Percentiles rank a stretch among this genome's conserved stretches.
These are phyloP conservation scores for Yponomeuta evonymella DNA, from an alignment of 2,888 invertebrate genomes.

Conservation along the genomic window DNA sequence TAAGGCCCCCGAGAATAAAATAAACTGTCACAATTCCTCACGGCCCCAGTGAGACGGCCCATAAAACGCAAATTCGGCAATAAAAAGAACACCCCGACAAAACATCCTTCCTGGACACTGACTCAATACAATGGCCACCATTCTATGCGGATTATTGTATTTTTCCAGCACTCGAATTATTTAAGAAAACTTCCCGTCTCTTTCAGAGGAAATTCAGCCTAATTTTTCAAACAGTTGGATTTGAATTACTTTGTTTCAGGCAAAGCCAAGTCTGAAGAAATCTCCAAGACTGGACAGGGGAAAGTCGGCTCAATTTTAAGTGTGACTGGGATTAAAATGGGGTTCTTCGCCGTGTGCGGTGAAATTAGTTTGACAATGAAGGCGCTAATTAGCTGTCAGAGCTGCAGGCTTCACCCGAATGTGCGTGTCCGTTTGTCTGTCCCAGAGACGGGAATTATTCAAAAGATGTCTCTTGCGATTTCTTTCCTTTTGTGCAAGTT, in stretches of 20 bases:
- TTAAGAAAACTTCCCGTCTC: constrained; percentile 56
- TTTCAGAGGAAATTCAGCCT: constrained; percentile 39
- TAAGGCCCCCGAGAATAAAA: constrained; percentile 9
- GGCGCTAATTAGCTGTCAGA: constrained; percentile 74
- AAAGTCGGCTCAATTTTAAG: background rate
- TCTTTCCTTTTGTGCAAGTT: constrained; percentile 59
- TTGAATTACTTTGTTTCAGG: constrained; percentile 23
- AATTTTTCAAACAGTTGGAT: constrained; percentile 33
- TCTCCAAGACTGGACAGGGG: constrained; percentile 25
- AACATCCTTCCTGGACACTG: constrained; percentile 74
- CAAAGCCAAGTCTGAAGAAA: constrained; percentile 20
- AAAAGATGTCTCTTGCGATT: constrained; percentile 67
- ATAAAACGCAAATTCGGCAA: constrained; percentile 75
- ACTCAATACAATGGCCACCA: constrained; percentile 68
- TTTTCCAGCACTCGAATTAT: constrained; percentile 70
- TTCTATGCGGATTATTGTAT: constrained; percentile 72
- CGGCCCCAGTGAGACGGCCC: constrained; percentile 57
- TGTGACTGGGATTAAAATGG: background rate
- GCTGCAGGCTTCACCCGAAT: constrained; percentile 53
- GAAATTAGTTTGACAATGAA: constrained; percentile 72
- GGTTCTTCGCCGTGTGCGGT: constrained; percentile 30
- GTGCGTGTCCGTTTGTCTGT: constrained; percentile 48
- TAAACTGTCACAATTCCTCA: constrained; percentile 59
- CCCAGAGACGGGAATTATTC: constrained; percentile 70
- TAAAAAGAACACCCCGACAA: constrained; percentile 70